phyloP scores from a whole-genome alignment of 2,113 vertebrate species.

The Lutjanus erythropterus region DNA sequence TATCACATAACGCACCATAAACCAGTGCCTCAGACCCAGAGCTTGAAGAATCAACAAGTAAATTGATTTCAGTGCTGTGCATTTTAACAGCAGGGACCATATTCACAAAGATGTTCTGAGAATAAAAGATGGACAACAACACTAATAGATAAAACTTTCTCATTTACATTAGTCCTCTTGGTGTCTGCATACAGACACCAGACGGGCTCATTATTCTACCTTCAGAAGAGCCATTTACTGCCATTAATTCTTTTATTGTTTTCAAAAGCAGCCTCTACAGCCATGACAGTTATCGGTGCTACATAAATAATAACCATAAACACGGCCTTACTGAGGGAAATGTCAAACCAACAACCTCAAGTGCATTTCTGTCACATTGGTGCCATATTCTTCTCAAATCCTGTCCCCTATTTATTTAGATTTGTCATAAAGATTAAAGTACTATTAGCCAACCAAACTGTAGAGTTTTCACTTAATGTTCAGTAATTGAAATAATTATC shows the following conservation, averaged over 20 bases:
- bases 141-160: not conserved
- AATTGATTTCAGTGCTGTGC: not conserved
- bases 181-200: not conserved
- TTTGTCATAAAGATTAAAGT: not conserved
- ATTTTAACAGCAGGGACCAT: conserved; percentile 19
- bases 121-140: conserved; percentile 6
- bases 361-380: not conserved
- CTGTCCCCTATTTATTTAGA: conserved; percentile 20
- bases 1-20: conserved; percentile 15
- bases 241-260: too few relatives aligned
- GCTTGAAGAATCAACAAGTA: conserved; percentile 33
- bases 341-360: not conserved
- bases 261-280: not conserved
- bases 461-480: not conserved
- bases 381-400: not conserved
- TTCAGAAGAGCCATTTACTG: not conserved
- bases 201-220: not conserved
- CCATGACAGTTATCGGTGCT: not conserved
- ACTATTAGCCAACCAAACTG: not conserved
- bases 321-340: not conserved
- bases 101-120: conserved; percentile 36
- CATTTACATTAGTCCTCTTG: not conserved
- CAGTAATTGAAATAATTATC: not conserved
- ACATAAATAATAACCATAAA: not conserved
- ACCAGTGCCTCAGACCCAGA: conserved; percentile 31